Conservation (phyloP, 1,140 invertebrate species). For the Trichonephila clavipes region DNA sequence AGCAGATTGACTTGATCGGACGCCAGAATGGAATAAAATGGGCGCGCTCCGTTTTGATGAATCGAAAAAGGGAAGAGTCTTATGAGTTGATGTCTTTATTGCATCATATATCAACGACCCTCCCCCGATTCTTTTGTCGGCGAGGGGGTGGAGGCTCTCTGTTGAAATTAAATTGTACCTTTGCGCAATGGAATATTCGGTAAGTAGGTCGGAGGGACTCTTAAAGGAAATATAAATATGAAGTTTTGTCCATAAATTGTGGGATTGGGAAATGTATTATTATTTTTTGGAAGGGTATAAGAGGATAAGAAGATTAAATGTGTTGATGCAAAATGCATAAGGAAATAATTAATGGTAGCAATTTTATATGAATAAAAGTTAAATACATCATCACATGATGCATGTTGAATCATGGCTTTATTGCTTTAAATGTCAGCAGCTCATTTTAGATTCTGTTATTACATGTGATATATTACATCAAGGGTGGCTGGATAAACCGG, state of each 20-base stretch:
- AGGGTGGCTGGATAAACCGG: too few relatives aligned
- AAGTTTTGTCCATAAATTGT: neutral
- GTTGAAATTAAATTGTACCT: constrained; percentile 22
- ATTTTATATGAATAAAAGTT: too few relatives aligned
- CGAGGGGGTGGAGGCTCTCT: neutral
- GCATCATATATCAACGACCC: constrained; percentile 37
- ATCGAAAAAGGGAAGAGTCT: constrained; percentile 44
- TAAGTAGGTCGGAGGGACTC: too few relatives aligned
- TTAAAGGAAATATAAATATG: too few relatives aligned
- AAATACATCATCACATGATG: too few relatives aligned
- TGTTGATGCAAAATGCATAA: too few relatives aligned
- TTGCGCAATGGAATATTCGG: neutral
- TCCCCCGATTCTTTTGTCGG: neutral
- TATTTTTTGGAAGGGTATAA: neutral
- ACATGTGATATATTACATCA: too few relatives aligned
- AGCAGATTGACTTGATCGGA: constrained; percentile 7
- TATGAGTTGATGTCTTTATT: constrained; percentile 58
- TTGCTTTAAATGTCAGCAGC: too few relatives aligned
- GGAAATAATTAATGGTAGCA: too few relatives aligned
- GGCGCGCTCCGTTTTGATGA: constrained; percentile 34
- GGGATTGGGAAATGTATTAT: neutral
- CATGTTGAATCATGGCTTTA: too few relatives aligned
- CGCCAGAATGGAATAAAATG: constrained; percentile 51
- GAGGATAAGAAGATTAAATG: neutral
- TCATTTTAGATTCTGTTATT: too few relatives aligned